Base-by-base conservation (phyloP, 2,113 vertebrate species). In the Grus americana region DNA sequence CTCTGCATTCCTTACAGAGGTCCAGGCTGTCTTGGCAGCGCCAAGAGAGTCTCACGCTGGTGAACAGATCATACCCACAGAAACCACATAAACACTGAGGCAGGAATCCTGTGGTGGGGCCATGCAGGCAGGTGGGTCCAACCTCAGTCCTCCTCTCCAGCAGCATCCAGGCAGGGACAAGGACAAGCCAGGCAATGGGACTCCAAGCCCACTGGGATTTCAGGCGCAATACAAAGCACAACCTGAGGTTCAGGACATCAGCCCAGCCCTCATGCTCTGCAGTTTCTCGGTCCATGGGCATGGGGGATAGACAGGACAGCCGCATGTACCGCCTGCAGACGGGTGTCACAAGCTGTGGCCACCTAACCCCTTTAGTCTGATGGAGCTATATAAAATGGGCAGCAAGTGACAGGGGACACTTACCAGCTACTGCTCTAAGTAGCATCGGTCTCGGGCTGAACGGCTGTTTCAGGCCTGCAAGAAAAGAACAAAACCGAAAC, bases 281-380 rank as follows among this genome's bases (percentile, higher is more conserved):
- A 55, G 36, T 59, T 67, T 62, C 73, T 84, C 3, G 0, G 12
- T 59, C 52, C 38, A 21, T 11, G 50, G 73, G 30, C 63, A 72
- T 0, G 2, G 42, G 3, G 7, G 63, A 29, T 9, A 40, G 54
- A 68, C 13, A 68, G 65, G 32, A 55, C 20, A 80, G 38, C 26
- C 1, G 0, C 27, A 32, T 4, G 1, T 9, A 47, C 36, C 1
- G 2, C n/a, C 36, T 7, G 5, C 63, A 47, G 49, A n/a, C 0
- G 4, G 52, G 49, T 52, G 73, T 66, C 52, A 59, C 55, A n/a
- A 10, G 61, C 42, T 78, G 55, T 55, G 55, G 42, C 50, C 38
- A 57, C 14, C 29, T 44, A 12, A 63, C 8, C 19, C n/a, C 22
- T 36, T n/a, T 20, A 52, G 72, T 44, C 59, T 54, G 44, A 7